phyloP scores from a whole-genome alignment of 2,888 invertebrate genomes.

The Cynaeus angustus region DNA sequence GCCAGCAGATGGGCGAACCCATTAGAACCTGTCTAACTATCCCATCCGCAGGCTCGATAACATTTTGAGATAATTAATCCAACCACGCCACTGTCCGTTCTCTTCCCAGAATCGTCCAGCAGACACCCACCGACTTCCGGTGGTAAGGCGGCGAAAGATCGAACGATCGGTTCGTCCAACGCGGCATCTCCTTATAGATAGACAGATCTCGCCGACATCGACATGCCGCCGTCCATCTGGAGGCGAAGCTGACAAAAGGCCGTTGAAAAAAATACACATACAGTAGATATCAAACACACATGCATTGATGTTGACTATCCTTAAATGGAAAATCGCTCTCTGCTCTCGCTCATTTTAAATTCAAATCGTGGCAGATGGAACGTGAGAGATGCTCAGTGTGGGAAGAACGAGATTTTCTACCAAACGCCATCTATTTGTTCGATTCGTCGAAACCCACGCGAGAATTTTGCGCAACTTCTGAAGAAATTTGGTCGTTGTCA shows the following conservation, averaged over 20 bases:
- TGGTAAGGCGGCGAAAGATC: slow-evolving; percentile 49
- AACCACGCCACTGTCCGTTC: slow-evolving; percentile 12
- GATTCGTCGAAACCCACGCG: slow-evolving; percentile 25
- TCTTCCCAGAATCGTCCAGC: slow-evolving; percentile 45
- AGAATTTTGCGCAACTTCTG: neutral
- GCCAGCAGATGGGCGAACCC: too few relatives aligned
- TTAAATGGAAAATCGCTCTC: slow-evolving; percentile 47
- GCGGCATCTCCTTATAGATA: slow-evolving; percentile 43
- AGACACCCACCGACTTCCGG: slow-evolving; percentile 54
- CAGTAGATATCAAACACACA: slow-evolving; percentile 43
- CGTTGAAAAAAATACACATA: slow-evolving; percentile 34
- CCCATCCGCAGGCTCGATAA: neutral
- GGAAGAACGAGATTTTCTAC: slow-evolving; percentile 32
- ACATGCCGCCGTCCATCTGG: slow-evolving; percentile 46
- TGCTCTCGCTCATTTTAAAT: slow-evolving; percentile 45
- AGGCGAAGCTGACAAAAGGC: slow-evolving; percentile 42
- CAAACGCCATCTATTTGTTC: slow-evolving; percentile 20
- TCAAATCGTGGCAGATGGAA: slow-evolving; percentile 46
- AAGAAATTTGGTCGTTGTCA: neutral
- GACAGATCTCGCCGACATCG: slow-evolving; percentile 12
- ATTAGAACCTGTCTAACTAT: too few relatives aligned
- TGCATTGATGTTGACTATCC: slow-evolving; percentile 28
- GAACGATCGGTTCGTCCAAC: slow-evolving; percentile 43
- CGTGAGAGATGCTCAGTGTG: slow-evolving; percentile 43
- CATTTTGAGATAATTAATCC: slow-evolving; percentile 33